A percentile compares a stretch with the other conserved stretches of the same genome.
These are phyloP conservation scores for Acronicta psi DNA, from an alignment of 2,888 invertebrate species.

Conservation along the genomic window DNA sequence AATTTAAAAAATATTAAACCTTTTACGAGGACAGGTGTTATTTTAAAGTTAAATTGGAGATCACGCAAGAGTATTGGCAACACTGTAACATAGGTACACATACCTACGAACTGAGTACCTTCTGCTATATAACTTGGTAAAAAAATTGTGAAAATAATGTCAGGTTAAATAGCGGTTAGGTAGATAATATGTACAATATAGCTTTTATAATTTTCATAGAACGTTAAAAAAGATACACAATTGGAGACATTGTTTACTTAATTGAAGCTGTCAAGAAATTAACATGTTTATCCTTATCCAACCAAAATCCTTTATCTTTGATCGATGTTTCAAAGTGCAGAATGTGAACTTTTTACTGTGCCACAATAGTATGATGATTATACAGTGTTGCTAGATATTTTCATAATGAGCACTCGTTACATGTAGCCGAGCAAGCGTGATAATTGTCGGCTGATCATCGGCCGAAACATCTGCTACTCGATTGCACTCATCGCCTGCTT, in stretches of 20 bases:
- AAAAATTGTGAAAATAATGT: too few relatives aligned
- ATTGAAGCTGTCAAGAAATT: constrained; percentile 12
- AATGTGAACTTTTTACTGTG: constrained; percentile 29
- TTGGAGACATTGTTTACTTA: too few relatives aligned
- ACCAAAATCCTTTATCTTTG: constrained; percentile 15
- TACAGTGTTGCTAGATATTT: constrained; percentile 55
- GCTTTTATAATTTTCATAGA: too few relatives aligned
- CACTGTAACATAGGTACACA: background rate
- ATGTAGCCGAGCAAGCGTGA: constrained; percentile 73
- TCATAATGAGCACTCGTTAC: constrained; percentile 64
- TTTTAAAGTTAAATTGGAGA: background rate
- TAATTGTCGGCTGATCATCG: constrained; percentile 71
- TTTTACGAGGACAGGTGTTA: background rate
- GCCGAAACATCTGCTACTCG: constrained; percentile 63
- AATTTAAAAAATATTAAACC: background rate
- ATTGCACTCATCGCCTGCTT: constrained; percentile 65
- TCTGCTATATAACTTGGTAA: constrained; percentile 10
- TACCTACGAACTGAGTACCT: too few relatives aligned
- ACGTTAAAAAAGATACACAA: too few relatives aligned
- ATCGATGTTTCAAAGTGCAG: constrained; percentile 14
- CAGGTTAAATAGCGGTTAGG: too few relatives aligned
- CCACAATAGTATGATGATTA: constrained; percentile 37
- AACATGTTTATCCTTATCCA: constrained; percentile 5
- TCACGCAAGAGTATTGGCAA: background rate
- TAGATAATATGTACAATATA: too few relatives aligned